Base-by-base conservation (phyloP, 2,888 invertebrate species). In the Oscheius myriophilus region DNA sequence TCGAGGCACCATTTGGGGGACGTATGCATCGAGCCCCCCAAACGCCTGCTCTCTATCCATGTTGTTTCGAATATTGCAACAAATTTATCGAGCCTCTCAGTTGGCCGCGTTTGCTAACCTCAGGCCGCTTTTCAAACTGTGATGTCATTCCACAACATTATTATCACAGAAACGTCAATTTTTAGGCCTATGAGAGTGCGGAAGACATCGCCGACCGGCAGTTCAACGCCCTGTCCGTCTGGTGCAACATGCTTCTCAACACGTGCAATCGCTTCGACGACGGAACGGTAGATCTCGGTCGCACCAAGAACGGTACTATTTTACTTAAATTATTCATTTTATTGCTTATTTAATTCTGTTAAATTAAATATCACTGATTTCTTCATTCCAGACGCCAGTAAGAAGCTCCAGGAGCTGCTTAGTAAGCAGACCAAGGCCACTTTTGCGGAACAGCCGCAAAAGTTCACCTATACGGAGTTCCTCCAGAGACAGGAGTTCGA, bases 171-270 rank as follows among this genome's bases (percentile, higher is more conserved):
- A 42, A 18, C 14, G 46, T 23, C 49, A 49, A 49, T 49, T 23
- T 21, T 18, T 18, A 18, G 21, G 18, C 18, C 49, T 61, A 49
- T 46, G 61, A 61, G 26, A 49, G 61, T 21, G 49, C 46, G 2
- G 49, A 61, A 7, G 61, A 61, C 21, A 49, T 61, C 12, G 26
- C 61, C 12, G 61, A 49, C n/a, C 46, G 67, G 12, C 75, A 76
- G 52, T 66, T 76, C 18, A 55, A 70, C 1, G 75, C 75, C 1
- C 54, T 76, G 1, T 51, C 71, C 26, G 70, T 71, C 21, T 76
- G 75, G 75, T 69, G 71, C 55, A 76, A 76, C 23, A 71, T 70
- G 16, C 57, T 76, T 33, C 61, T 76, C 2, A 69, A 66, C 14
- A 45, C 67, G 11, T 72, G 69, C 16, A 53, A 52, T 16, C 46